phyloP scores from a whole-genome alignment of 1,140 invertebrate genomes.

The Psilanteris sp. region DNA sequence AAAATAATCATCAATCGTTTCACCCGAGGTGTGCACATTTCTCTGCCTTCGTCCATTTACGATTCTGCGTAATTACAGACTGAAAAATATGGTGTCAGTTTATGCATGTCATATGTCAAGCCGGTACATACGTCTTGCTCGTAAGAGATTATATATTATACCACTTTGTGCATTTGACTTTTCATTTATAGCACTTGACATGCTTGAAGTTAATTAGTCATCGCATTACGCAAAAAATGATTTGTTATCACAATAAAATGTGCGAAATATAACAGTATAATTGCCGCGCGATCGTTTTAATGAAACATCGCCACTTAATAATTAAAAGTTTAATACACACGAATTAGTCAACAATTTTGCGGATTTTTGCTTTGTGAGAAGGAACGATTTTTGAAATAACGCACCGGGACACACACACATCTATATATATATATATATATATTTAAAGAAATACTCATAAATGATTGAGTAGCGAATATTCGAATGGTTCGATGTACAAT shows the following conservation, averaged over 20 bases:
- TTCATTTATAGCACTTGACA: conserved; percentile 18
- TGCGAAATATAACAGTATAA: background rate
- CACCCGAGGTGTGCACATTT: background rate
- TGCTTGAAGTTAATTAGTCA: conserved; percentile 28
- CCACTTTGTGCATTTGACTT: conserved; percentile 24
- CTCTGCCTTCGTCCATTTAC: background rate
- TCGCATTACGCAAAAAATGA: conserved; percentile 5
- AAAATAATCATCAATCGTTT: background rate
- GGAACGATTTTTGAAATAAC: too few species aligned
- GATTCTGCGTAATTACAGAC: conserved; percentile 14
- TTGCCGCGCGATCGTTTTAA: background rate
- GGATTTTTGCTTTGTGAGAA: too few species aligned
- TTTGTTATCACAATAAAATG: conserved; percentile 7
- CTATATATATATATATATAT: background rate
- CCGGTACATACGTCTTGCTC: conserved; percentile 17
- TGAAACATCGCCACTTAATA: background rate
- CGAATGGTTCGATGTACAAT: conserved; percentile 22
- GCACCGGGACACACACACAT: too few species aligned
- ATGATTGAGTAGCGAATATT: conserved; percentile 25
- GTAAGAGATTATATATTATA: conserved; percentile 29
- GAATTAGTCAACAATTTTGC: too few species aligned
- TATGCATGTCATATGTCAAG: conserved; percentile 28
- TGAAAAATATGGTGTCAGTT: conserved; percentile 32
- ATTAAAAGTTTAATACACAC: background rate
- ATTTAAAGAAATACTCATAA: conserved; percentile 7